Percentiles rank a stretch among this genome's conserved stretches.
Evolutionary conservation across 2,113 vertebrate species (phyloP).

Genomic region (Centropus unirufus): DNA sequence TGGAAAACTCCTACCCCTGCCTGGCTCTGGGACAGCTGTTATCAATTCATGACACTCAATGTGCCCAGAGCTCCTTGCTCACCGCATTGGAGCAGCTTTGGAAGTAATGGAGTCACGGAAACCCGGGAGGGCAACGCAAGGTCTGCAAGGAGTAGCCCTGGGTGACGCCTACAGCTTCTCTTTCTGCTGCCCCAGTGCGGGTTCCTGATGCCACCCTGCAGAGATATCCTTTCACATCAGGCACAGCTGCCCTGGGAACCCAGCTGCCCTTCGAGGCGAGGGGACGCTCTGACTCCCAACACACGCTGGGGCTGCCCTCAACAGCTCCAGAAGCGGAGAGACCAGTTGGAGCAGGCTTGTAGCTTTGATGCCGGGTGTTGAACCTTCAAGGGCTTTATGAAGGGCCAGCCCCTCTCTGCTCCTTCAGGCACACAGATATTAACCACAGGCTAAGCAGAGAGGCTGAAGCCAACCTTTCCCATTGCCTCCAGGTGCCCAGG

Average conservation of each 20-base stretch:
- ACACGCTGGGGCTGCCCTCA: neutral
- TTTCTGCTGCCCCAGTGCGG: neutral
- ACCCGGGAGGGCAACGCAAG: neutral
- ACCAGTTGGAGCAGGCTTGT: neutral
- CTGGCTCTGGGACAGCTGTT: neutral
- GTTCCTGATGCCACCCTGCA: neutral
- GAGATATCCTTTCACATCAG: neutral
- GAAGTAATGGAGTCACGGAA: neutral
- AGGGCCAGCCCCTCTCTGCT: neutral
- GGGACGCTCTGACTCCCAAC: fast-evolving
- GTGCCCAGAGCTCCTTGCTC: neutral
- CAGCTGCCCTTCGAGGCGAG: neutral
- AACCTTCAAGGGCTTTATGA: neutral
- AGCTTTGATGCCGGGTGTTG: neutral
- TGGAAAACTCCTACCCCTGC: neutral
- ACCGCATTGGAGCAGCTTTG: neutral
- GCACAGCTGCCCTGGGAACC: neutral
- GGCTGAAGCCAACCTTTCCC: neutral
- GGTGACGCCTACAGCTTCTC: neutral
- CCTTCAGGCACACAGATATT: neutral
- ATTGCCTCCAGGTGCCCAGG: neutral
- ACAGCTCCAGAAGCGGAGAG: neutral
- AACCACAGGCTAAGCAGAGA: neutral
- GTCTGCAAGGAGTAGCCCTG: neutral
- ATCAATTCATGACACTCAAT: neutral